phyloP scores from a whole-genome alignment of 2,888 invertebrate genomes.

The Podabrus alpinus region DNA sequence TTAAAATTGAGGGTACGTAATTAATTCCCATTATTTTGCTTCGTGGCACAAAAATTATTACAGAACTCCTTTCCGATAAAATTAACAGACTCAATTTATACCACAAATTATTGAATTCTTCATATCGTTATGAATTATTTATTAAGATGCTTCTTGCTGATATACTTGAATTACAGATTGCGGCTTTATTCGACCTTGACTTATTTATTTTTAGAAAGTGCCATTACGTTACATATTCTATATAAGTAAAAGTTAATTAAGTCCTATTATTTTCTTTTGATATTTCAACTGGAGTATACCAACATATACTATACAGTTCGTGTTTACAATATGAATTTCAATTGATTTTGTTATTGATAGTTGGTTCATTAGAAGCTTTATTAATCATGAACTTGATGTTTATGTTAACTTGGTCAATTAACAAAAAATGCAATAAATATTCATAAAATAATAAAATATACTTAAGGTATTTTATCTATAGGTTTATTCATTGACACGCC shows the following conservation, averaged over 20 bases:
- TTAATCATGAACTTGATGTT: background rate
- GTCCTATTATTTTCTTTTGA: background rate
- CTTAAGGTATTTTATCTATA: no score
- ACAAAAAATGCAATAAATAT: background rate
- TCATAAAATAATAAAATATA: background rate
- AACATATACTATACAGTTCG: background rate
- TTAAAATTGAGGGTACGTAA: background rate
- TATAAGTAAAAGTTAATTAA: constrained; percentile 2
- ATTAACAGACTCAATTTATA: background rate
- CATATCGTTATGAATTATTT: constrained; percentile 2
- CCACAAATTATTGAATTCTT: background rate
- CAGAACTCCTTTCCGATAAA: background rate
- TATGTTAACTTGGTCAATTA: background rate
- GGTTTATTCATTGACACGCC: background rate
- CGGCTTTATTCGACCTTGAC: constrained; percentile 9
- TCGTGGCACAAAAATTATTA: background rate
- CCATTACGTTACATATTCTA: background rate
- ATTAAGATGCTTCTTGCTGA: background rate
- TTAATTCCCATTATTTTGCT: background rate
- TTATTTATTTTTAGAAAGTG: constrained; percentile 4
- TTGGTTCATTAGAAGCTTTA: background rate
- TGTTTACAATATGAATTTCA: background rate
- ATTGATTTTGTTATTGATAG: background rate
- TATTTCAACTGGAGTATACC: background rate
- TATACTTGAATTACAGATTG: constrained; percentile 8